Conservation (phyloP, 1,140 invertebrate species). For the Agrilus planipennis region DNA sequence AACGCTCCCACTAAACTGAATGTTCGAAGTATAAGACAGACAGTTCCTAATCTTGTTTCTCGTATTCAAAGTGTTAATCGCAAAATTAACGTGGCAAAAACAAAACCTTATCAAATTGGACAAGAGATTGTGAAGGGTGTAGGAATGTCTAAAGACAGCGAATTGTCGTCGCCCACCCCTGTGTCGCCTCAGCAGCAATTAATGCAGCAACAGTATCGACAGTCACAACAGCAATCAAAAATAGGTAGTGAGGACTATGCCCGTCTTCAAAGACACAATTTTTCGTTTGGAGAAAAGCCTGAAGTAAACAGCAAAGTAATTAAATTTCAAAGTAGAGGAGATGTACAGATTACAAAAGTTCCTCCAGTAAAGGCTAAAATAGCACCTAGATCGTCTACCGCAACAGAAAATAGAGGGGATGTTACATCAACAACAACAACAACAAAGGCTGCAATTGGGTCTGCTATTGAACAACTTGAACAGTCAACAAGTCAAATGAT, state of each 20-base stretch:
- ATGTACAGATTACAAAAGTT: not conserved
- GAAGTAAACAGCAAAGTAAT: not conserved
- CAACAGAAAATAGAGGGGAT: not conserved
- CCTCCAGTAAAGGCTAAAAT: not conserved
- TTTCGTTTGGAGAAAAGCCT: slow-evolving; percentile 2
- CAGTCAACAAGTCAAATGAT: slow-evolving; percentile 23
- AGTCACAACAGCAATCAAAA: slow-evolving; percentile 21
- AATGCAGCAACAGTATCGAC: too few relatives aligned
- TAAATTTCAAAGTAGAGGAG: not conserved
- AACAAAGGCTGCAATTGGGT: slow-evolving; percentile 3
- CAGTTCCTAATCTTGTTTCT: slow-evolving; percentile 29
- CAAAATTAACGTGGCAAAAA: slow-evolving; percentile 20
- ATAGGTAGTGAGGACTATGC: slow-evolving; percentile 4
- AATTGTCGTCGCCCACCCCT: slow-evolving; percentile 6
- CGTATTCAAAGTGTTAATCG: slow-evolving; percentile 21
- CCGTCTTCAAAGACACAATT: not conserved
- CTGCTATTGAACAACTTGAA: slow-evolving; percentile 25
- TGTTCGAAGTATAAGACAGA: slow-evolving; percentile 30
- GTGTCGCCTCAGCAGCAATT: slow-evolving; percentile 15
- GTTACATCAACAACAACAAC: not conserved
- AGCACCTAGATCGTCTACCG: not conserved
- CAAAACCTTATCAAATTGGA: slow-evolving; percentile 33
- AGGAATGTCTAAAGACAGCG: slow-evolving; percentile 12
- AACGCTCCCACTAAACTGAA: slow-evolving; percentile 29
- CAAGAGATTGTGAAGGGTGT: slow-evolving; percentile 32